Conservation (phyloP, 1,140 invertebrate species). For the Caenorhabditis elegans region DNA sequence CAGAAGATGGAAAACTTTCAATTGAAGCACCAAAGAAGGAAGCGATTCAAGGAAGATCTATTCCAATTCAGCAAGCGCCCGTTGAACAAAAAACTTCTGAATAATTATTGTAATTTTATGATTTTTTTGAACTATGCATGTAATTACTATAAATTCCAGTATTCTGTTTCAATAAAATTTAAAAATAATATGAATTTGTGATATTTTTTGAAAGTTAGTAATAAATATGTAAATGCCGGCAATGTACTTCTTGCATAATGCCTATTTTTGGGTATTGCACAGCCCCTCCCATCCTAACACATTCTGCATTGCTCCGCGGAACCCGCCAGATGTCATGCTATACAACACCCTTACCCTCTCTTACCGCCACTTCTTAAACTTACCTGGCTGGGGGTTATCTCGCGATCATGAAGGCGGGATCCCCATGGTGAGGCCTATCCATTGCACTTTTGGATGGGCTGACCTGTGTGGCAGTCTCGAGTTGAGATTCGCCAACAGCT, state of each 20-base stretch:
- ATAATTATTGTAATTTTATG: background rate
- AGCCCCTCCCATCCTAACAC: too few relatives aligned
- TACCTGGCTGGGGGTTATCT: background rate
- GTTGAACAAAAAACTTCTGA: background rate
- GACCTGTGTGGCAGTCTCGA: constrained; percentile 22
- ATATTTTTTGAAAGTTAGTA: too few relatives aligned
- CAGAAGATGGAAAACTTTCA: constrained; percentile 36
- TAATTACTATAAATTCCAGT: background rate
- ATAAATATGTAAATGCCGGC: too few relatives aligned
- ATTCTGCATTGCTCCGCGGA: too few relatives aligned
- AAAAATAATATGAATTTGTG: too few relatives aligned
- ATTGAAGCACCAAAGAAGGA: constrained; percentile 40
- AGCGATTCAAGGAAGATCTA: background rate
- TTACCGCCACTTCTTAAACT: background rate
- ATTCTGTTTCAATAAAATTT: too few relatives aligned
- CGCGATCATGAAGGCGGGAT: background rate
- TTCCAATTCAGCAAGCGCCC: background rate
- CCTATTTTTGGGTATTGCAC: background rate
- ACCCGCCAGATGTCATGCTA: too few relatives aligned
- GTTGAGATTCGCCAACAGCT: constrained; percentile 25
- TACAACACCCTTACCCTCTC: too few relatives aligned
- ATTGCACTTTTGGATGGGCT: constrained; percentile 5
- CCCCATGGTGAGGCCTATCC: constrained; percentile 5
- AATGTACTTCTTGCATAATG: too few relatives aligned
- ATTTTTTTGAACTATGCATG: background rate